Conservation (phyloP, 1,140 invertebrate species). For the Tetraneura akinire region DNA sequence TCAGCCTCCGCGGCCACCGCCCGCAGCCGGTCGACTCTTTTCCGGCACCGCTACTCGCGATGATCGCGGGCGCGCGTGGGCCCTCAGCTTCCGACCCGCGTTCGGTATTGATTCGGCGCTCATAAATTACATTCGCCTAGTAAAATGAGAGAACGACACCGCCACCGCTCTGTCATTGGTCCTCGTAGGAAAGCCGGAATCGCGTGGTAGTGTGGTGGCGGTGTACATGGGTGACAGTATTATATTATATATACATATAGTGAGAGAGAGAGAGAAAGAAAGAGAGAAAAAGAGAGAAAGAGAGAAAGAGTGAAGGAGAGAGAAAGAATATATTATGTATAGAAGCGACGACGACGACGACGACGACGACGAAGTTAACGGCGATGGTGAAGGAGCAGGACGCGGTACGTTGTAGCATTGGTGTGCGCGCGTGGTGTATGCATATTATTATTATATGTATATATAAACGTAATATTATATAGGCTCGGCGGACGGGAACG, state of each 20-base stretch:
- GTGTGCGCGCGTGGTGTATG: not conserved
- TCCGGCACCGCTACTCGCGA: conserved; percentile 5
- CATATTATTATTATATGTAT: not conserved
- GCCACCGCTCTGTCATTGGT: conserved; percentile 49
- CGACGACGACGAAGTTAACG: not conserved
- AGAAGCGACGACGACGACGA: not conserved
- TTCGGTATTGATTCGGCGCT: conserved; percentile 53
- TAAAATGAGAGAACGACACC: conserved; percentile 52
- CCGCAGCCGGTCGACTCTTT: not conserved
- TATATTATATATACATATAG: no score
- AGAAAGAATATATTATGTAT: no score
- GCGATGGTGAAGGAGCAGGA: conserved; percentile 1
- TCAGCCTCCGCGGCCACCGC: not conserved
- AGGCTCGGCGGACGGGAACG: conserved; percentile 28
- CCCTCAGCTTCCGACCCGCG: conserved; percentile 51
- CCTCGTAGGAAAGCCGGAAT: conserved; percentile 6
- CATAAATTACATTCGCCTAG: conserved; percentile 53
- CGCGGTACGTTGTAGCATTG: no score
- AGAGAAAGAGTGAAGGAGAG: no score
- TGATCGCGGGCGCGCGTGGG: conserved; percentile 34
- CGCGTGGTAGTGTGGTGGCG: not conserved
- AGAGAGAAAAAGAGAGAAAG: no score
- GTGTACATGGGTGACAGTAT: no score
- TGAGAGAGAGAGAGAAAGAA: no score
- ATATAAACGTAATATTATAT: not conserved